phyloP scores from a whole-genome alignment of 2,797 vertebrate genomes.

The Galaxias olidus region DNA sequence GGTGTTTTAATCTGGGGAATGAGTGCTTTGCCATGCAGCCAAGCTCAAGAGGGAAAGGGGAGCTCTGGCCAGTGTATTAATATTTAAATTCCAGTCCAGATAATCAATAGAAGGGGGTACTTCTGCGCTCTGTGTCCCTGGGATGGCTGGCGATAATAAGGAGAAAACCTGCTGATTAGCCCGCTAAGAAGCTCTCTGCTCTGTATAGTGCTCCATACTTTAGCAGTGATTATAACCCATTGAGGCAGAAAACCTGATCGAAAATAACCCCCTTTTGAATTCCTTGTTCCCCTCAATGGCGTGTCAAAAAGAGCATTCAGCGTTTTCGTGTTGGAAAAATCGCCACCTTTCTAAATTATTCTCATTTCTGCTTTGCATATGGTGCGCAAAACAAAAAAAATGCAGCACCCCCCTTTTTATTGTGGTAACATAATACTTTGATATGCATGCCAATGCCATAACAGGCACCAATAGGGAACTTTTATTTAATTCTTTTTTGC shows the following conservation, averaged over 20 bases:
- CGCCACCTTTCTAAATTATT: constrained; percentile 84
- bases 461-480: constrained; percentile 93
- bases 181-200: constrained; percentile 91
- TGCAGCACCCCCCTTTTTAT: constrained; percentile 78
- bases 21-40: constrained; percentile 82
- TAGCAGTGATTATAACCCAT: constrained; percentile 97
- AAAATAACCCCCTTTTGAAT: constrained; percentile 99
- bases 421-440: constrained; percentile 88
- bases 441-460: constrained; percentile 92
- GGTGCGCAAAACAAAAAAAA: constrained; percentile 81
- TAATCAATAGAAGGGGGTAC: constrained; percentile 85
- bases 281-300: constrained; percentile 97
- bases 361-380: constrained; percentile 88
- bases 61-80: constrained; percentile 79
- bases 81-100: constrained; percentile 85
- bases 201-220: constrained; percentile 93
- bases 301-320: constrained; percentile 99
- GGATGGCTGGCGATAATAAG: constrained; percentile 89
- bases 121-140: constrained; percentile 82
- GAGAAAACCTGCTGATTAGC: constrained; percentile 94
- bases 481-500: constrained; percentile 99
- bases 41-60: constrained; percentile 75
- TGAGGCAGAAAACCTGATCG: constrained; percentile 99
- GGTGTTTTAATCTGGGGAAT: constrained; percentile 82
- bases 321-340: constrained; percentile 90